A percentile compares a stretch with the other conserved stretches of the same genome.
Evolutionary conservation across 2,797 vertebrate genomes (phyloP).

Genomic region (Toxotes lorentzi): DNA sequence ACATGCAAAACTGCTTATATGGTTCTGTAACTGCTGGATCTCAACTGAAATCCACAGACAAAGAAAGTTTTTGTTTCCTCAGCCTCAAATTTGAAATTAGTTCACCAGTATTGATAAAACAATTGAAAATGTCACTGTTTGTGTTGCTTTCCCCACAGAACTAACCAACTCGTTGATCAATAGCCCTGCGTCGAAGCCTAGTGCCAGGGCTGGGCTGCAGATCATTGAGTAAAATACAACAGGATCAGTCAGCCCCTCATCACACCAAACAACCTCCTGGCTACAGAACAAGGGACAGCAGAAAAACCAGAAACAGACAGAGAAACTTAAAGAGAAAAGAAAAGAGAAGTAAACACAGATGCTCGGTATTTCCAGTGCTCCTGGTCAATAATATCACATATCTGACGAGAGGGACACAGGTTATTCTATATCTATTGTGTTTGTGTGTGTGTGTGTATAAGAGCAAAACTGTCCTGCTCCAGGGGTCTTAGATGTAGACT

Average conservation of each 20-base stretch:
- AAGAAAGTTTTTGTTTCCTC: slow-evolving; percentile 8
- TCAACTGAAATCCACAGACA: slow-evolving; percentile 1
- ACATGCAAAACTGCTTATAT: slow-evolving; percentile 22
- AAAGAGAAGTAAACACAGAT: slow-evolving; percentile 75
- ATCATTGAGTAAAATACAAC: slow-evolving; percentile 59
- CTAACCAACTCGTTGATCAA: slow-evolving; percentile 56
- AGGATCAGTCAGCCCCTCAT: slow-evolving; percentile 64
- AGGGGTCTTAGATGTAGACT: slow-evolving; percentile 82
- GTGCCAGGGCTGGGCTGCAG: slow-evolving; percentile 55
- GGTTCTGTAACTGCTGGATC: not conserved
- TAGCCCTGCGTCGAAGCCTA: slow-evolving; percentile 59
- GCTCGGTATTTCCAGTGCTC: slow-evolving; percentile 78
- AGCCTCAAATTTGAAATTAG: not conserved
- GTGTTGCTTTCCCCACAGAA: slow-evolving; percentile 23
- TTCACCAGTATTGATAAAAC: slow-evolving; percentile 42
- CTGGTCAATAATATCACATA: slow-evolving; percentile 90
- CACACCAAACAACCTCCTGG: slow-evolving; percentile 69
- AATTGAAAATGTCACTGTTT: slow-evolving; percentile 48
- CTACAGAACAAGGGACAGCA: slow-evolving; percentile 69
- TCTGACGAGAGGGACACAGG: slow-evolving; percentile 84
- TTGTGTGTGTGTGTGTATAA: slow-evolving; percentile 34
- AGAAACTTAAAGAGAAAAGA: slow-evolving; percentile 64
- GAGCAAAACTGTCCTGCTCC: slow-evolving; percentile 82
- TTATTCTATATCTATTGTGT: slow-evolving; percentile 82
- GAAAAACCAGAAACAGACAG: slow-evolving; percentile 70